A percentile compares a stretch with the other conserved stretches of the same genome.
These are phyloP conservation scores for Aphodius sticticus DNA, from an alignment of 2,888 invertebrate species.

Conservation along the genomic window DNA sequence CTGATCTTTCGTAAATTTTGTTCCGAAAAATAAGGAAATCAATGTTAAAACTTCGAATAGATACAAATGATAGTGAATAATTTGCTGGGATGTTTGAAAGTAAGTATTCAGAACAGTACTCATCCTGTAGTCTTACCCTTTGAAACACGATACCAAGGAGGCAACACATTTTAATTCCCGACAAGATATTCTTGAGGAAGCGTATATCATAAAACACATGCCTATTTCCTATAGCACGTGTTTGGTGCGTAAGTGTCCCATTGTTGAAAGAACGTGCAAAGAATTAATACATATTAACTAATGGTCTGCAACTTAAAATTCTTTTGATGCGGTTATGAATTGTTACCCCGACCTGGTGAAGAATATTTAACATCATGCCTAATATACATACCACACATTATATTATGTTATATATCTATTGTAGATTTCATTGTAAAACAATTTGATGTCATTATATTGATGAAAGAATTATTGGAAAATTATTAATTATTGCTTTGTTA, in stretches of 20 bases:
- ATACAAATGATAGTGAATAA: no score
- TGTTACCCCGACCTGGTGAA: background rate
- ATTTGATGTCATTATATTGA: no score
- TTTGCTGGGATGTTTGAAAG: background rate
- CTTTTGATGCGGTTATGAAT: background rate
- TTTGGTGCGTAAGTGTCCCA: constrained; percentile 10
- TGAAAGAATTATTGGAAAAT: no score
- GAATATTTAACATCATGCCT: background rate
- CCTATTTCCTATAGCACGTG: constrained; percentile 23
- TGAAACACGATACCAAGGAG: background rate
- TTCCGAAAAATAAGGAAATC: no score
- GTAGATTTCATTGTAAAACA: no score
- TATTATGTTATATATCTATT: no score
- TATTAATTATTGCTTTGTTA: no score
- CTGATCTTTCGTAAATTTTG: no score
- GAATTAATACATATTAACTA: constrained; percentile 10
- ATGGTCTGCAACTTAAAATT: background rate
- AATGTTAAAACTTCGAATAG: no score
- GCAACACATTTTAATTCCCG: background rate
- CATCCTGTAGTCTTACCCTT: background rate
- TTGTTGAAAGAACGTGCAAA: constrained; percentile 12
- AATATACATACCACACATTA: no score
- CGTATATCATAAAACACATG: constrained; percentile 16
- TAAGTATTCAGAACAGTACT: background rate
- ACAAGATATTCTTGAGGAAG: constrained; percentile 6